phyloP scores from a whole-genome alignment of 30 jellyfish, hydroid and myxozoan species.

The Nemopilema nomurai region DNA sequence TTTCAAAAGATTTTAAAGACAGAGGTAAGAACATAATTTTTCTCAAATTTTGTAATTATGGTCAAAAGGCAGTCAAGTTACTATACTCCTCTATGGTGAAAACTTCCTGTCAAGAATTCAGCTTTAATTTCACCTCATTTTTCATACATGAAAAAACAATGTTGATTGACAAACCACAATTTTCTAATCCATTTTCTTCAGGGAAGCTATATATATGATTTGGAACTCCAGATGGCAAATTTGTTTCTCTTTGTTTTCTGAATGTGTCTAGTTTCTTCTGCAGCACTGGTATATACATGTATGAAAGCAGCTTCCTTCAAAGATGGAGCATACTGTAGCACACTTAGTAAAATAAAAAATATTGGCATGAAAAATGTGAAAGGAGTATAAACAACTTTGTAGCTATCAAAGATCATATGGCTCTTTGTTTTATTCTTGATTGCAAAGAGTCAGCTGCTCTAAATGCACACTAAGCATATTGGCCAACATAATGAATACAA shows the following conservation, averaged over 20 bases:
- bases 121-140: too few relatives aligned
- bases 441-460: background rate
- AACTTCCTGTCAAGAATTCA: too few relatives aligned
- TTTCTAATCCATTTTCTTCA: constrained; percentile 10
- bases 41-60: too few relatives aligned
- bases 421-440: background rate
- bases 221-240: constrained; percentile 53
- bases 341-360: background rate
- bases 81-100: too few relatives aligned
- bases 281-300: constrained; percentile 53
- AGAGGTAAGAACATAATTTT: too few relatives aligned
- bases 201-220: constrained; percentile 16
- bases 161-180: constrained; percentile 14
- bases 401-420: constrained; percentile 9
- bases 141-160: background rate
- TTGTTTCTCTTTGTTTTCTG: constrained; percentile 39
- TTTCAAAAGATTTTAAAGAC: too few relatives aligned
- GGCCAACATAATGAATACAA: background rate
- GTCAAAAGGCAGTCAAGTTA: too few relatives aligned
- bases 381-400: background rate
- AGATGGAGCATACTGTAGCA: constrained; percentile 1
- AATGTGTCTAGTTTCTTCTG: constrained; percentile 40
- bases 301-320: constrained; percentile 37
- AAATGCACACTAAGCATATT: background rate
- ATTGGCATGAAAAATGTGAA: constrained; percentile 20